phyloP scores from a whole-genome alignment of 2,113 vertebrate species.

The Balaenoptera acutorostrata region DNA sequence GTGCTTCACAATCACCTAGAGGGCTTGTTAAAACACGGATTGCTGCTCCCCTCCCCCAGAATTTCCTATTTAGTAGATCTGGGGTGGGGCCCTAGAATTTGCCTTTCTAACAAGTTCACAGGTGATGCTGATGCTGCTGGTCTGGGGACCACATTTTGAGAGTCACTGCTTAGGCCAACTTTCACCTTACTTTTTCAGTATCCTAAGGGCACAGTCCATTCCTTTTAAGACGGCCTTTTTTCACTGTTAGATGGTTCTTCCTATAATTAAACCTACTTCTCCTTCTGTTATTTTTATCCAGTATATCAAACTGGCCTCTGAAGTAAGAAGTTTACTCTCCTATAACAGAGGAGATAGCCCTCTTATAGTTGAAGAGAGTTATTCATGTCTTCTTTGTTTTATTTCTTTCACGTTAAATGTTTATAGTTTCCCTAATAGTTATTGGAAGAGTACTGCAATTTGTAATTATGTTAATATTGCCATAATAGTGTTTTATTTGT shows the following conservation, averaged over 20 bases:
- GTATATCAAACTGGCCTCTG: background rate
- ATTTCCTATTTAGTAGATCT: background rate
- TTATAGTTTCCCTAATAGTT: background rate
- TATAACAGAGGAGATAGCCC: background rate
- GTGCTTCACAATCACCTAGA: background rate
- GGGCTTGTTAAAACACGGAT: background rate
- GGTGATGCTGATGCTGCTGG: background rate
- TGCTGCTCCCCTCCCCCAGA: background rate
- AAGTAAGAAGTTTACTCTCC: background rate
- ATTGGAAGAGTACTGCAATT: background rate
- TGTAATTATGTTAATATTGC: background rate
- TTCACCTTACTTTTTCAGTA: background rate
- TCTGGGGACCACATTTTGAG: background rate
- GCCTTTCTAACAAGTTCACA: background rate
- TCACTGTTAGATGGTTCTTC: background rate
- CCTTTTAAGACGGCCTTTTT: background rate
- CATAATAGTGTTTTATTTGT: background rate
- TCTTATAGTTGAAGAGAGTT: background rate
- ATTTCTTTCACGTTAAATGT: background rate
- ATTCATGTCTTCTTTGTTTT: background rate
- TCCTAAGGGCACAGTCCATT: background rate
- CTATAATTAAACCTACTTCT: background rate
- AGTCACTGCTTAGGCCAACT: background rate
- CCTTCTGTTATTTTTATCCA: background rate
- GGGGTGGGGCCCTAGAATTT: background rate